Base-by-base conservation (phyloP, 2,888 invertebrate species). In the Rhorus exstirpatorius region DNA sequence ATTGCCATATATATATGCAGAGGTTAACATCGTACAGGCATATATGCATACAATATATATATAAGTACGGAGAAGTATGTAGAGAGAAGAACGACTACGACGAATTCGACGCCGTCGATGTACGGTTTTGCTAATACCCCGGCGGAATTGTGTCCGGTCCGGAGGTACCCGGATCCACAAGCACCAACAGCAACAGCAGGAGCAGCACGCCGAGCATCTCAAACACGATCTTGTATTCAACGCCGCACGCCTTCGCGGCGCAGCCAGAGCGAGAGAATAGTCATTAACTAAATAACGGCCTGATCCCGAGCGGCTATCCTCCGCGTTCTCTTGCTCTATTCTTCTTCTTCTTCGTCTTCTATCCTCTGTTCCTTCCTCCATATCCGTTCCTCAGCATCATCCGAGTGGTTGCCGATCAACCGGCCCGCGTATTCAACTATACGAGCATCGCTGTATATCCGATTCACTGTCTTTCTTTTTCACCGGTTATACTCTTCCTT, bases 211-310 rank as follows among this genome's bases (percentile, higher is more conserved):
- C 86, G 87, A 90, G 89, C 92, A 92, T 92, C 92, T 92, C 90
- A 90, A 91, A 92, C 92, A 91, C 91, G 92, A 92, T 92, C 92
- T 92, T 90, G 92, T 92, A 92, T 91, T 92, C 92, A 89, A 87
- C 87, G 86, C 86, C 86, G 88, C 87, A 86, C 88, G 86, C 81
- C 88, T 88, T 75, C 83, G 53, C 74, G 70, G 58, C 79, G 63
- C 72, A 79, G 88, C 87, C 86, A 87, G 88, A 88, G 89, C 90
- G 90, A 92, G 91, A 92, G 92, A 92, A 91, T 92, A 92, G 92
- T 92, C 92, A 92, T 92, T 92, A 92, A 92, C 92, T 91, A 92
- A 92, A 92, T 92, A 92, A 92, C 91, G 90, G 90, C 90, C 88
- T 85, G 89, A 89, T 89, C 88, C 84, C 86, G 3, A 10, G 85